Conservation (phyloP, 2,888 invertebrate species). For the Campoplex nolae region DNA sequence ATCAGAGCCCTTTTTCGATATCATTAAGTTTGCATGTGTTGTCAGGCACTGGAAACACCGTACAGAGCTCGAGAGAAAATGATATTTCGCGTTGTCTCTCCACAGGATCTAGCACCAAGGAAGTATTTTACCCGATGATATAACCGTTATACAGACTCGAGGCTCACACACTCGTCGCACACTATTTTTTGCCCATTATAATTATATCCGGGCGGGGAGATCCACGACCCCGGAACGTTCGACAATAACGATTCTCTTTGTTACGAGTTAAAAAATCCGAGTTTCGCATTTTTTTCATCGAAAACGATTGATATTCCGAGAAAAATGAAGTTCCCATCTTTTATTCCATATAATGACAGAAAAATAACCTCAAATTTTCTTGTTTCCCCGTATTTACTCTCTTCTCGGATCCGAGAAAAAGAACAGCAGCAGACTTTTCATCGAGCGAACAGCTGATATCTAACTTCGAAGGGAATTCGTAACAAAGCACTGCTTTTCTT, state of each 20-base stretch:
- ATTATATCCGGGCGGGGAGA: not conserved
- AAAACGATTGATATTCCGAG: no score
- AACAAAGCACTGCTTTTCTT: no score
- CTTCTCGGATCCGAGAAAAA: no score
- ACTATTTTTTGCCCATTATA: not conserved
- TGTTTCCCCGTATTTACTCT: no score
- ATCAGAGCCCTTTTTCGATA: slow-evolving; percentile 51
- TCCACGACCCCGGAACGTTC: not conserved
- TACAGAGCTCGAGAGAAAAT: slow-evolving; percentile 60
- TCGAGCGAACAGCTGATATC: no score
- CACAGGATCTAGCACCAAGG: slow-evolving; percentile 39
- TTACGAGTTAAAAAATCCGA: no score
- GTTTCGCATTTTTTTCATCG: no score
- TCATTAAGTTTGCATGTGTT: slow-evolving; percentile 46
- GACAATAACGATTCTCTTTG: not conserved
- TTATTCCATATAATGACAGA: no score
- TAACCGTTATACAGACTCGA: not conserved
- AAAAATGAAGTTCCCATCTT: no score
- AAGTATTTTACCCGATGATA: slow-evolving; percentile 50
- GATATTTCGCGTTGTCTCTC: slow-evolving; percentile 65
- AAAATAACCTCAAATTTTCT: no score
- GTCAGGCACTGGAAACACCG: slow-evolving; percentile 38
- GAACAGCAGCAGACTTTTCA: no score
- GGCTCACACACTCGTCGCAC: not conserved
- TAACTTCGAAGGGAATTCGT: no score